These are phyloP conservation scores for Cantharis nigra DNA, from an alignment of 2,888 invertebrate species.

Conservation along the genomic window DNA sequence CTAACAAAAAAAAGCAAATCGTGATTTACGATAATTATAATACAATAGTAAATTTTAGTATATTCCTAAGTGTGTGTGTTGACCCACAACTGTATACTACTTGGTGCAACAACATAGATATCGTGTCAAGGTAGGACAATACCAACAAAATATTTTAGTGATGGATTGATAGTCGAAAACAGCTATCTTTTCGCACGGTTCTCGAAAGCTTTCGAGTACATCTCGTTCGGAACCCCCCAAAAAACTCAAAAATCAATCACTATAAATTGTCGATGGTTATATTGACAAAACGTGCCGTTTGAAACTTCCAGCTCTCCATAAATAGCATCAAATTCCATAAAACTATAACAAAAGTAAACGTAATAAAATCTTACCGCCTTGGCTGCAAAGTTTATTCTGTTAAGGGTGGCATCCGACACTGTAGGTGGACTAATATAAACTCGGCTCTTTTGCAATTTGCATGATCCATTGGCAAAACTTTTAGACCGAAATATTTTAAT, in stretches of 20 bases:
- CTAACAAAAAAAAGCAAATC: background rate
- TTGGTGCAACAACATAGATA: background rate
- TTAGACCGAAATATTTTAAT: conserved; percentile 46
- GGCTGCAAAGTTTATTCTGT: conserved; percentile 26
- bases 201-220: background rate
- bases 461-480: conserved; percentile 32
- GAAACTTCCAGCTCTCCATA: background rate
- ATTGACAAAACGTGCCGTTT: background rate
- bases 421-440: conserved; percentile 41
- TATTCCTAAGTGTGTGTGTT: background rate
- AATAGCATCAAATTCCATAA: background rate
- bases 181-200: background rate
- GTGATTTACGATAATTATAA: background rate
- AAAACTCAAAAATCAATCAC: background rate
- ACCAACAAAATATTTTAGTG: background rate
- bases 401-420: conserved; percentile 37
- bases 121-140: background rate
- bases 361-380: conserved; percentile 28
- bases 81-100: background rate
- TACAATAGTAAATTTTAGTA: background rate
- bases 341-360: background rate
- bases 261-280: background rate
- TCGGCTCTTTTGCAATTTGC: conserved; percentile 6
- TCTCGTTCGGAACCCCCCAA: background rate
- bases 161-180: background rate